Conservation (phyloP, 2,113 vertebrate species). For the Beaufortia kweichowensis region DNA sequence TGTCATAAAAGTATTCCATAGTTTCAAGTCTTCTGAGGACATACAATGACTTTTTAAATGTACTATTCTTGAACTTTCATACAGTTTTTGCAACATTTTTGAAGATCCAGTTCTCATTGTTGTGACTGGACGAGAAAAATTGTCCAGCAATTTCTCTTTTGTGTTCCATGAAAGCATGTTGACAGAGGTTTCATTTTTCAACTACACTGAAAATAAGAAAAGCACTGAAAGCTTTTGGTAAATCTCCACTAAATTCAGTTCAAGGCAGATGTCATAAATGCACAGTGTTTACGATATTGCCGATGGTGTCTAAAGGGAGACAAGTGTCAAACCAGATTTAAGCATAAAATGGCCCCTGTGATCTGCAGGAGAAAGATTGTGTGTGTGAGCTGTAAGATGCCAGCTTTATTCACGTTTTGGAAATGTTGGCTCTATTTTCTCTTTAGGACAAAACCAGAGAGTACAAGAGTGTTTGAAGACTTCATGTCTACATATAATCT, state of each 20-base stretch:
- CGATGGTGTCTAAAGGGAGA: conserved; percentile 14
- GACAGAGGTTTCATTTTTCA: too few species aligned
- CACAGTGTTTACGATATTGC: conserved; percentile 22
- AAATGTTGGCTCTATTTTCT: not conserved
- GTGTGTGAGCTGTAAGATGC: not conserved
- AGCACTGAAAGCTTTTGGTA: not conserved
- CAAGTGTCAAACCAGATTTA: conserved; percentile 13
- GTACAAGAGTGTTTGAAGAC: not conserved
- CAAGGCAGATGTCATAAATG: not conserved
- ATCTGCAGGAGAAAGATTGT: conserved; percentile 10
- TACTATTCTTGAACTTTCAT: too few species aligned
- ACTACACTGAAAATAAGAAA: not conserved
- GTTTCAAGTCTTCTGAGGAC: too few species aligned
- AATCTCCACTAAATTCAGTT: not conserved
- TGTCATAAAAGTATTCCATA: too few species aligned
- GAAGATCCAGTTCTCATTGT: too few species aligned
- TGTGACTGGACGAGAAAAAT: too few species aligned
- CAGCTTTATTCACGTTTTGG: not conserved
- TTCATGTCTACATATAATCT: not conserved
- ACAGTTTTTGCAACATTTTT: too few species aligned
- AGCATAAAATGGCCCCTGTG: not conserved
- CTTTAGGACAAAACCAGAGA: not conserved
- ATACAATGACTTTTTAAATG: too few species aligned
- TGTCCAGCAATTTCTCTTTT: too few species aligned
- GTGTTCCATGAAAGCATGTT: too few species aligned